Conservation (phyloP, 2,888 invertebrate species). For the Thumatha senex region DNA sequence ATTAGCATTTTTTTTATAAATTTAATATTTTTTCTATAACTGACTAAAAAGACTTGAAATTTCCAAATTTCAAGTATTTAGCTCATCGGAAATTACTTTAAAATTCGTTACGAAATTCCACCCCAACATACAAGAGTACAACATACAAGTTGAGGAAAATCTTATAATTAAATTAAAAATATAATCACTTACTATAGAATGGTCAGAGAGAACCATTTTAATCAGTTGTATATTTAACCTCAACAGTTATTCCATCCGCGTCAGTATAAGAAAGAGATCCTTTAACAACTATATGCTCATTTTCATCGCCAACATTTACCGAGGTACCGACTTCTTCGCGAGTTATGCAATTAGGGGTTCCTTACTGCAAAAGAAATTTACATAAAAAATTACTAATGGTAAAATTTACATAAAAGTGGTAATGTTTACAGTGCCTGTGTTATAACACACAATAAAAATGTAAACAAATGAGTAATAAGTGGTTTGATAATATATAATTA, state of each 20-base stretch:
- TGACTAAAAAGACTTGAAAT: too few species aligned
- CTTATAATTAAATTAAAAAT: neutral
- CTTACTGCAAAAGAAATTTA: slow-evolving; percentile 69
- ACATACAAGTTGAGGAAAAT: too few species aligned
- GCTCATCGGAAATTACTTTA: too few species aligned
- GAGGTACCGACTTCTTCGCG: slow-evolving; percentile 85
- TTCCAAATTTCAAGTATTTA: too few species aligned
- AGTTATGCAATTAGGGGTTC: slow-evolving; percentile 86
- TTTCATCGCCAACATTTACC: slow-evolving; percentile 40
- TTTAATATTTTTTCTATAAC: too few species aligned
- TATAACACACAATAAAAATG: too few species aligned
- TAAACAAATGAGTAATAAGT: too few species aligned
- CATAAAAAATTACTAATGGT: neutral
- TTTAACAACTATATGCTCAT: slow-evolving; percentile 41
- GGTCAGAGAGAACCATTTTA: slow-evolving; percentile 33
- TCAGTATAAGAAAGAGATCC: slow-evolving; percentile 48
- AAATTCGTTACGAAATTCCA: too few species aligned
- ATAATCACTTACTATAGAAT: neutral
- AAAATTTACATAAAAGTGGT: neutral
- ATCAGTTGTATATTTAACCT: slow-evolving; percentile 41
- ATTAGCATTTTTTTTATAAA: too few species aligned
- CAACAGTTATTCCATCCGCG: slow-evolving; percentile 35
- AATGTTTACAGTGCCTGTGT: too few species aligned
- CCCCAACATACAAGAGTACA: too few species aligned
- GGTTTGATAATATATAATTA: too few species aligned